Conservation (phyloP, 2,888 invertebrate genomes). For the Chromoteleia sp. region DNA sequence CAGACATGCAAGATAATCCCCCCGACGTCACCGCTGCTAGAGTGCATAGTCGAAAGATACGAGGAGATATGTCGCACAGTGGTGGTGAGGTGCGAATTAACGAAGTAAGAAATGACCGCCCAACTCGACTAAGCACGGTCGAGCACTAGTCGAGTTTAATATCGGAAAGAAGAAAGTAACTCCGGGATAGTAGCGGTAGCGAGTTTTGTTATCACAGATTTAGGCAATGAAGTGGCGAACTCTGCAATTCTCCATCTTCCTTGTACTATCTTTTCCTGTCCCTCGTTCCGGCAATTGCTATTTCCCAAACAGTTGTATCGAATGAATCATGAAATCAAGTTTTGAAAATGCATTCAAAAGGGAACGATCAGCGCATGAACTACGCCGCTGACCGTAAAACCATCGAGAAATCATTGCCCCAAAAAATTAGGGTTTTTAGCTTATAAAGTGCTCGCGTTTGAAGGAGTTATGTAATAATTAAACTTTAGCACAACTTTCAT, state of each 20-base stretch:
- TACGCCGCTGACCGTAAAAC: slow-evolving; percentile 75
- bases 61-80: slow-evolving; percentile 68
- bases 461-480: slow-evolving; percentile 9
- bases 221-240: slow-evolving; percentile 76
- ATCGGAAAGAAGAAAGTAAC: slow-evolving; percentile 75
- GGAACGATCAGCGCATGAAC: slow-evolving; percentile 70
- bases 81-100: slow-evolving; percentile 75
- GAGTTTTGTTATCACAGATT: slow-evolving; percentile 78
- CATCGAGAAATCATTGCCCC: slow-evolving; percentile 78
- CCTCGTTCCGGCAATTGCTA: slow-evolving; percentile 47
- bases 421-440: slow-evolving; percentile 67
- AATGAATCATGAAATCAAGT: too few relatives aligned
- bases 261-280: slow-evolving; percentile 34
- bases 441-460: slow-evolving; percentile 45
- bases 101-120: slow-evolving; percentile 78
- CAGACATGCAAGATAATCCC: slow-evolving; percentile 35
- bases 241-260: slow-evolving; percentile 53
- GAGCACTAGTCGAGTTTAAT: slow-evolving; percentile 78
- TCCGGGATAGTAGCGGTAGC: slow-evolving; percentile 73
- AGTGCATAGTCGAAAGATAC: slow-evolving; percentile 69
- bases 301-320: slow-evolving; percentile 35
- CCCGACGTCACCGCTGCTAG: slow-evolving; percentile 49
- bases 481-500: slow-evolving; percentile 1
- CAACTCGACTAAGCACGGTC: slow-evolving; percentile 73
- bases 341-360: slow-evolving; percentile 25